Percentiles rank a stretch among this genome's conserved stretches.
Evolutionary conservation across 2,888 invertebrate genomes (phyloP).

Genomic region (Polyommatus icarus): DNA sequence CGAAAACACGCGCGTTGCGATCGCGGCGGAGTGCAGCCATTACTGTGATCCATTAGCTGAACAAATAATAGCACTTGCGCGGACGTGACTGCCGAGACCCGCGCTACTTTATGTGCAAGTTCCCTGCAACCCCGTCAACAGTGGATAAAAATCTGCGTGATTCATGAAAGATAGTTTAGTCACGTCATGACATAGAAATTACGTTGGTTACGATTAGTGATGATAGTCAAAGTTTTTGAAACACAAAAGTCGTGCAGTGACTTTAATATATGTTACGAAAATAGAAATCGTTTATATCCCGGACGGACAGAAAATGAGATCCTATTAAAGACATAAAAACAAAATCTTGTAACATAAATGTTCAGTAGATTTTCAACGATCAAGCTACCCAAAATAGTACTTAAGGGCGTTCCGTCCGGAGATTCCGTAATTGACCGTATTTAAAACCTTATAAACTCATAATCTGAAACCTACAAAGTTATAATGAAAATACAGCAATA

Average conservation of each 20-base stretch:
- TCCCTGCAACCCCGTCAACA: background rate
- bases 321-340: too few relatives aligned
- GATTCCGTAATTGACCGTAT: too few relatives aligned
- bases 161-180: background rate
- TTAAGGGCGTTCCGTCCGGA: too few relatives aligned
- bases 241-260: background rate
- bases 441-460: too few relatives aligned
- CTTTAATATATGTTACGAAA: background rate
- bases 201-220: background rate
- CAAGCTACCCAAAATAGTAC: background rate
- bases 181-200: background rate
- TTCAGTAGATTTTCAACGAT: background rate
- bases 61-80: slow-evolving; percentile 29
- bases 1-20: background rate
- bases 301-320: too few relatives aligned
- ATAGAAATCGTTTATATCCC: background rate
- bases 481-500: too few relatives aligned
- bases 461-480: too few relatives aligned
- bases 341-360: background rate
- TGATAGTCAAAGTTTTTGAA: background rate
- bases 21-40: slow-evolving; percentile 28
- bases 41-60: slow-evolving; percentile 33
- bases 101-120: background rate
- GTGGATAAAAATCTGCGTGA: background rate
- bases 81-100: slow-evolving; percentile 12